These are phyloP conservation scores for Xiphydria camelus DNA, from an alignment of 2,888 invertebrate genomes.

Conservation along the genomic window DNA sequence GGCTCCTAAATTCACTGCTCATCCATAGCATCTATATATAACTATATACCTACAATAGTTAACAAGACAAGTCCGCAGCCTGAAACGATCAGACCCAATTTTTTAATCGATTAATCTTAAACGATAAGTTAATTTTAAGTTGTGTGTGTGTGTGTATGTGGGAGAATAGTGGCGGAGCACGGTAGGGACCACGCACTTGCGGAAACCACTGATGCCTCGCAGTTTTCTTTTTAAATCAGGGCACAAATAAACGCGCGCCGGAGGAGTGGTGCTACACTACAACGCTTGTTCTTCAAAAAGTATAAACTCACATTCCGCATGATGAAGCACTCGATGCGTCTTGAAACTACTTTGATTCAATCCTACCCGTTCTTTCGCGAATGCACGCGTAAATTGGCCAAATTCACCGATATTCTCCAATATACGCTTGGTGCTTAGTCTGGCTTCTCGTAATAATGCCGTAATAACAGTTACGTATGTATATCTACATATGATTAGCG, in stretches of 20 bases:
- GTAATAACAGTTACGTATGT: conserved; percentile 28
- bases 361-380: too few relatives aligned
- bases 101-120: conserved; percentile 46
- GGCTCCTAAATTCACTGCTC: conserved; percentile 44
- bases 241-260: conserved; percentile 9
- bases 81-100: conserved; percentile 32
- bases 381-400: too few relatives aligned
- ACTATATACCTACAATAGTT: conserved; percentile 54
- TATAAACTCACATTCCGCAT: too few relatives aligned
- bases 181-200: too few relatives aligned
- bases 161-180: too few relatives aligned
- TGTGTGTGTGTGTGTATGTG: background rate
- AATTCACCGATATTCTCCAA: too few relatives aligned
- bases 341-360: too few relatives aligned
- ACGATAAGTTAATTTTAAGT: conserved; percentile 45
- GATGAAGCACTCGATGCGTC: too few relatives aligned
- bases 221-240: conserved; percentile 14
- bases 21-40: conserved; percentile 29
- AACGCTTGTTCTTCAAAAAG: too few relatives aligned
- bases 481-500: conserved; percentile 28
- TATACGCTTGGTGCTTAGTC: too few relatives aligned
- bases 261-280: conserved; percentile 19
- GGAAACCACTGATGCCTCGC: too few relatives aligned
- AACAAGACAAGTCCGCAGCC: conserved; percentile 52
- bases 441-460: too few relatives aligned